Evolutionary conservation across 2,113 vertebrate genomes (phyloP).

Genomic region (Sprattus sprattus): DNA sequence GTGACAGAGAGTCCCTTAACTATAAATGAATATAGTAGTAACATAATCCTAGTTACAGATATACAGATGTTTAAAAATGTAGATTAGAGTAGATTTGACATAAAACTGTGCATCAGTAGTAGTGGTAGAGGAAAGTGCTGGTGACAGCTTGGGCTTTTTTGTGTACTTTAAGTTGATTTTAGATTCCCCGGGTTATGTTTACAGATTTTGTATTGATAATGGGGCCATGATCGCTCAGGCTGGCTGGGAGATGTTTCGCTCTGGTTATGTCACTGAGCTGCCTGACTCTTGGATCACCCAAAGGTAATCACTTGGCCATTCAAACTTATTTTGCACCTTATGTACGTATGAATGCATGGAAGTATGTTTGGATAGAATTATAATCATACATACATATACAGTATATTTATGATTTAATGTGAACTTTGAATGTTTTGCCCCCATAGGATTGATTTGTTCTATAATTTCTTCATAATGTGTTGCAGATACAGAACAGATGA

Average conservation of each 20-base stretch:
- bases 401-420: conserved; percentile 3
- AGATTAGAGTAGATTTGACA: too few relatives aligned
- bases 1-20: too few relatives aligned
- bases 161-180: not conserved
- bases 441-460: too few relatives aligned
- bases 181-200: not conserved
- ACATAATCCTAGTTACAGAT: too few relatives aligned
- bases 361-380: too few relatives aligned
- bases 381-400: not conserved
- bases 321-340: not conserved
- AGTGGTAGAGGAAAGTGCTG: not conserved
- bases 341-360: not conserved
- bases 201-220: conserved; percentile 90
- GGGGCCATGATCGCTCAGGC: conserved; percentile 94
- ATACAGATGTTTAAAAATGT: too few relatives aligned
- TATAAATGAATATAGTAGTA: too few relatives aligned
- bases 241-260: conserved; percentile 89
- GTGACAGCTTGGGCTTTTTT: not conserved
- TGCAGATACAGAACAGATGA: conserved; percentile 87
- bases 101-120: not conserved
- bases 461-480: not conserved
- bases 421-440: not conserved
- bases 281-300: conserved; percentile 89
- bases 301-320: conserved; percentile 66
- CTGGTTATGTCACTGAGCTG: conserved; percentile 77